Percentiles rank a stretch among this genome's conserved stretches.
phyloP scores from a whole-genome alignment of 2,797 vertebrate species.

The Hydrophis major region DNA sequence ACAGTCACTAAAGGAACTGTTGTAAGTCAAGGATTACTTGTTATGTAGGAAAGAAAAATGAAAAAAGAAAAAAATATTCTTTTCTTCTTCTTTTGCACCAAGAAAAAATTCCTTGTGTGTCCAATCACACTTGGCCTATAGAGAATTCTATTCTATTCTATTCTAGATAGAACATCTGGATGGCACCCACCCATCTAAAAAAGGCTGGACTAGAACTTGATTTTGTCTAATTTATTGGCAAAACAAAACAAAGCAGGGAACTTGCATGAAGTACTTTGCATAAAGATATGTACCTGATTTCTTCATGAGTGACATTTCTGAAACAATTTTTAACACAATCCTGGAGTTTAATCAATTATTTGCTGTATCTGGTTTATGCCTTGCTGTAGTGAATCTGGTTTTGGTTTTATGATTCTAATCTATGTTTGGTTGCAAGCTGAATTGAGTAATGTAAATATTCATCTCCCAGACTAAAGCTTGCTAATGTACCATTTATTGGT shows the following conservation, averaged over 20 bases:
- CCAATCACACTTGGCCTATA: no score
- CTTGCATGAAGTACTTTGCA: background rate
- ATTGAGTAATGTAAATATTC: background rate
- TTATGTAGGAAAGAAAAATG: background rate
- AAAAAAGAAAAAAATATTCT: no score
- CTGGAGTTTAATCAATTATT: background rate
- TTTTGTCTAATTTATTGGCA: background rate
- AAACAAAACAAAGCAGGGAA: no score
- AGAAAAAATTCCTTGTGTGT: no score
- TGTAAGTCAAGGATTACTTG: no score
- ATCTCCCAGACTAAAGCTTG: background rate
- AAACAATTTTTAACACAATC: background rate
- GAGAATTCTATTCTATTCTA: no score
- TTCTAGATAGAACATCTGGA: background rate
- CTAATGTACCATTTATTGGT: background rate
- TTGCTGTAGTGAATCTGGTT: background rate
- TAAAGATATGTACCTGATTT: background rate
- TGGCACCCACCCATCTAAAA: background rate
- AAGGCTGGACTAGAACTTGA: background rate
- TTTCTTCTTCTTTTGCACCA: no score
- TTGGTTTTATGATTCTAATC: slow-evolving; percentile 15
- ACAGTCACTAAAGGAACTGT: no score
- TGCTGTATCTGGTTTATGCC: background rate
- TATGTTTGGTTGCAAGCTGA: background rate
- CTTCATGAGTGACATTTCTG: background rate